Evolutionary conservation across 2,113 vertebrate genomes (phyloP).

Genomic region (Oreocharis arfaki): DNA sequence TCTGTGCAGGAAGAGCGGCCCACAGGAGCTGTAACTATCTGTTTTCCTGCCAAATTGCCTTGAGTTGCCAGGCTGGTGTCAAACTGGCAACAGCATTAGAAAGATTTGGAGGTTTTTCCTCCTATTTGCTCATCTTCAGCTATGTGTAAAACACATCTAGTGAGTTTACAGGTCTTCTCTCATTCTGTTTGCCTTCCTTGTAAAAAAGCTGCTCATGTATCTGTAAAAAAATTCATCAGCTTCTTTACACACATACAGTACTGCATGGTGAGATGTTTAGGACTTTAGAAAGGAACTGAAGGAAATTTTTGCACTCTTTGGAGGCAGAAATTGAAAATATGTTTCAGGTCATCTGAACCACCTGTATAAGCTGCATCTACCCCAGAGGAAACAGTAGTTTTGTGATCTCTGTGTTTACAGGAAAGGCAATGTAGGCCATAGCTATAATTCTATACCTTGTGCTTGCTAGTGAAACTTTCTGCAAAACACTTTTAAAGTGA

Average conservation of each 20-base stretch:
- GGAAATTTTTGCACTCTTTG: neutral
- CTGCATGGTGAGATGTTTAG: neutral
- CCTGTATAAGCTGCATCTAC: neutral
- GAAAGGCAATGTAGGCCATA: neutral
- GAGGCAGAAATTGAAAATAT: neutral
- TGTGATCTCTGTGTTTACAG: neutral
- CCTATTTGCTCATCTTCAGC: neutral
- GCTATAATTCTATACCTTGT: neutral
- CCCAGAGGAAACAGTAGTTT: neutral
- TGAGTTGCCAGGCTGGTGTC: neutral
- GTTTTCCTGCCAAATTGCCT: neutral
- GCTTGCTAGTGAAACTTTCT: neutral
- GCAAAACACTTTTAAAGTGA: neutral
- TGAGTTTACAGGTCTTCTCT: neutral
- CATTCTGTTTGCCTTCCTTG: neutral
- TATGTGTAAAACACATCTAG: neutral
- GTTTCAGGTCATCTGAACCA: neutral
- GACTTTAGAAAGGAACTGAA: neutral
- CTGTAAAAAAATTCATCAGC: neutral
- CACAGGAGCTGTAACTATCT: neutral
- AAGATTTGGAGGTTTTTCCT: neutral
- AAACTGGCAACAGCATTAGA: neutral
- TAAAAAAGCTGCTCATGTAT: neutral
- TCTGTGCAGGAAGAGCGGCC: neutral
- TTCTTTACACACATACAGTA: neutral